A percentile compares a stretch with the other conserved stretches of the same genome.
Evolutionary conservation across 2,113 vertebrate species (phyloP).

Genomic region (Alexandromys fortis): DNA sequence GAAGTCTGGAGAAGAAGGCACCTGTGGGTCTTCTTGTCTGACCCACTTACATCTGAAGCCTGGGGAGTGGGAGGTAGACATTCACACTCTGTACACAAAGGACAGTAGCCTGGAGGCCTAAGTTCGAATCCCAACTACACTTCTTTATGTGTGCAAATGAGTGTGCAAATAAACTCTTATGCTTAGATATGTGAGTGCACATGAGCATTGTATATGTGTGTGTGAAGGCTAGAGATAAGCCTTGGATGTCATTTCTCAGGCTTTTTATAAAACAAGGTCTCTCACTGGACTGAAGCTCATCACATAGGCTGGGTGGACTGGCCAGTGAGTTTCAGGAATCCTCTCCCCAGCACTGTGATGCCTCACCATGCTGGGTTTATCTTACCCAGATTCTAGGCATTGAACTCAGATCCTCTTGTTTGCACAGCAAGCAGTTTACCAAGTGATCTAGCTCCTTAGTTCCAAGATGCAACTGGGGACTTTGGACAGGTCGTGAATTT

Average conservation of each 20-base stretch:
- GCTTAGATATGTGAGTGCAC: neutral
- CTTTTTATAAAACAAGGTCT: neutral
- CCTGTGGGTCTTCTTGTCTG: neutral
- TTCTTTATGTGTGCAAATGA: neutral
- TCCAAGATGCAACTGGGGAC: neutral
- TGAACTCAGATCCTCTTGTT: neutral
- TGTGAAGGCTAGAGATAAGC: neutral
- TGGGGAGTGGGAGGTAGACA: neutral
- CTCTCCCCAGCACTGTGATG: neutral
- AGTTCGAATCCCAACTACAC: neutral
- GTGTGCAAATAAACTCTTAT: neutral
- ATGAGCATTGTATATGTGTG: neutral
- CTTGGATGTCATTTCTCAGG: neutral
- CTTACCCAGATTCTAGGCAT: neutral
- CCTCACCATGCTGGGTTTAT: neutral
- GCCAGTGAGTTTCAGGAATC: no score
- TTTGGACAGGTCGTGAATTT: neutral
- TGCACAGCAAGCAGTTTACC: neutral
- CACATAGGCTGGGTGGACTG: neutral
- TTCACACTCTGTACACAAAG: neutral
- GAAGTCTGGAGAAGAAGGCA: neutral
- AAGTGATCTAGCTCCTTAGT: no score
- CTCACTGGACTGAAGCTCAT: neutral
- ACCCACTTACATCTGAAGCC: neutral
- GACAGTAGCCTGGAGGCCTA: neutral